These are phyloP conservation scores for Galleria mellonella DNA, from an alignment of 1,140 invertebrate species.

Conservation along the genomic window DNA sequence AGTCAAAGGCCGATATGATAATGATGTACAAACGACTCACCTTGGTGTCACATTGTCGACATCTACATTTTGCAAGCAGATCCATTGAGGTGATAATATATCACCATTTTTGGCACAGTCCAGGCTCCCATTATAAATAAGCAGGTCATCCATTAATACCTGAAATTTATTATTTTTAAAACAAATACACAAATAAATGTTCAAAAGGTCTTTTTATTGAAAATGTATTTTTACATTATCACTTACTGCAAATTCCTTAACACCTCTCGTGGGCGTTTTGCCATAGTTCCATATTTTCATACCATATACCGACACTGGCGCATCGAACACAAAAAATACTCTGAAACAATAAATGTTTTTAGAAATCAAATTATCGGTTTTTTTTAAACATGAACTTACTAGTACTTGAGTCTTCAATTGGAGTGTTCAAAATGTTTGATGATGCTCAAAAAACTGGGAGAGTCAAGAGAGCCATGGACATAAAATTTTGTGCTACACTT, in stretches of 20 bases:
- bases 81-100: constrained; percentile 45
- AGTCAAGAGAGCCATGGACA: no score
- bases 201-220: no score
- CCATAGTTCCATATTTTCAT: constrained; percentile 91
- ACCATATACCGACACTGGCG: constrained; percentile 81
- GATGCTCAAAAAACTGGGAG: no score
- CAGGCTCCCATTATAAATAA: constrained; percentile 84
- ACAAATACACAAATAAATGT: no score
- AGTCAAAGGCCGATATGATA: no score
- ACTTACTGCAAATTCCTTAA: constrained; percentile 87
- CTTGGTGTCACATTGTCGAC: constrained; percentile 37
- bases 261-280: constrained; percentile 84
- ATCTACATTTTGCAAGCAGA: constrained; percentile 46
- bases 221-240: constrained; percentile 2
- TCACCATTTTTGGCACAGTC: constrained; percentile 60
- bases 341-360: constrained; percentile 74
- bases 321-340: constrained; percentile 87
- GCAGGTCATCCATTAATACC: constrained; percentile 84
- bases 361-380: no score
- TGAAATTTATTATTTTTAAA: no score
- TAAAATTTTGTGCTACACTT: no score
- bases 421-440: no score
- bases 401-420: no score
- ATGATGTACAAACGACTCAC: constrained; percentile 19
- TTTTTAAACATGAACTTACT: no score